Evolutionary conservation across 2,797 vertebrate species (phyloP).

Genomic region (Coccyzus lansbergi): DNA sequence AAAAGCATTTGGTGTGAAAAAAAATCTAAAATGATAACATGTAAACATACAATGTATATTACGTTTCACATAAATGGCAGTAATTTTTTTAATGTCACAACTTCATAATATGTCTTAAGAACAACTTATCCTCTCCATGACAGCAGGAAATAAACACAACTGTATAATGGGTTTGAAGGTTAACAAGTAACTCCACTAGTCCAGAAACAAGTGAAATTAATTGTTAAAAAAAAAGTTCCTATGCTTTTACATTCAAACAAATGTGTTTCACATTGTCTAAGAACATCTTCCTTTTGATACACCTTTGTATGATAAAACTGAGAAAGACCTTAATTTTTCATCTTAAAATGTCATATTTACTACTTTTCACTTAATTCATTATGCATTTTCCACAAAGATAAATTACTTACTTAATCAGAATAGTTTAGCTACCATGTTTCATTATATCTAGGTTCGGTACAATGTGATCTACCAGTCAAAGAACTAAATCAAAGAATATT

Average conservation of each 20-base stretch:
- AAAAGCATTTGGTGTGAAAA: background rate
- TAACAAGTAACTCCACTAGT: conserved; percentile 17
- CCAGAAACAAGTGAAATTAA: conserved; percentile 39
- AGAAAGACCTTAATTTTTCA: background rate
- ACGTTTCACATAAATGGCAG: background rate
- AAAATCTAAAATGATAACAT: too few relatives aligned
- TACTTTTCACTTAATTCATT: background rate
- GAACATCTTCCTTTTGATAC: background rate
- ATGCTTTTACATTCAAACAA: conserved; percentile 15
- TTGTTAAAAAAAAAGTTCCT: conserved; percentile 15
- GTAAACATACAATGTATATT: background rate
- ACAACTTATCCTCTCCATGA: conserved; percentile 18
- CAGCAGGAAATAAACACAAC: background rate
- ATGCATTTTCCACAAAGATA: background rate
- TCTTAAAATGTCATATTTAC: background rate
- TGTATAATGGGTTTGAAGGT: background rate
- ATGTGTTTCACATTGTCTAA: background rate
- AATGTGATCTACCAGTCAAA: background rate
- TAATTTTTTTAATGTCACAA: background rate
- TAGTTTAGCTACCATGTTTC: background rate
- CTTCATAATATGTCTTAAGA: background rate
- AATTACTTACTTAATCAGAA: background rate
- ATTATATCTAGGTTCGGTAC: background rate
- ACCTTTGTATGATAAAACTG: background rate
- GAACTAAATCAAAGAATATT: background rate